A percentile compares a stretch with the other conserved stretches of the same genome.
Evolutionary conservation across 2,797 vertebrate species (phyloP).

Genomic region (Borostomias antarcticus): DNA sequence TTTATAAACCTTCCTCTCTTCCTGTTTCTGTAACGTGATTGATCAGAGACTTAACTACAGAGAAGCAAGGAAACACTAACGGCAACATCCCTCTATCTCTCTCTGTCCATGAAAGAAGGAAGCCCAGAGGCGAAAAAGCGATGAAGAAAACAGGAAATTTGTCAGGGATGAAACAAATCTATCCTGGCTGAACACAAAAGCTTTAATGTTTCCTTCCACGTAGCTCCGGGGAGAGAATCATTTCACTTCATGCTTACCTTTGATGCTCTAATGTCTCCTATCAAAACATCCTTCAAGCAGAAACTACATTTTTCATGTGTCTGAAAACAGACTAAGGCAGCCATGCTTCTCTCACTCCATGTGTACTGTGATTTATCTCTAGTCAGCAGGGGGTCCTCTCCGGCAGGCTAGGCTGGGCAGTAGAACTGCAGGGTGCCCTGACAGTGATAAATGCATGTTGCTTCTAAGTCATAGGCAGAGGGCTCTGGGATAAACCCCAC

Average conservation of each 20-base stretch:
- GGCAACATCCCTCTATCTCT: conserved; percentile 51
- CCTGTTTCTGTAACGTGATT: conserved; percentile 65
- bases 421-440: conserved; percentile 31
- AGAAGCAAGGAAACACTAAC: conserved; percentile 53
- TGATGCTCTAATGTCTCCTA: conserved; percentile 30
- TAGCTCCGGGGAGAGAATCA: conserved; percentile 28
- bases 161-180: conserved; percentile 44
- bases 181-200: conserved; percentile 35
- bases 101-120: conserved; percentile 68
- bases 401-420: conserved; percentile 28
- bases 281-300: conserved; percentile 30
- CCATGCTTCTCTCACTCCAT: neutral
- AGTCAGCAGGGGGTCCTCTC: conserved; percentile 45
- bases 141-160: conserved; percentile 79
- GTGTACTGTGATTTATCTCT: conserved; percentile 46
- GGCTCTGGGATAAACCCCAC: neutral
- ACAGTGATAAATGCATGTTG: conserved; percentile 42
- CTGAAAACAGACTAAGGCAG: conserved; percentile 35
- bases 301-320: conserved; percentile 52
- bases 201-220: conserved; percentile 42
- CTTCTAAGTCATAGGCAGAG: conserved; percentile 13
- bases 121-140: conserved; percentile 56
- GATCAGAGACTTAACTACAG: conserved; percentile 60
- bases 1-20: conserved; percentile 52
- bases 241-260: conserved; percentile 37